Base-by-base conservation (phyloP, 2,113 vertebrate species). In the Neotoma lepida region DNA sequence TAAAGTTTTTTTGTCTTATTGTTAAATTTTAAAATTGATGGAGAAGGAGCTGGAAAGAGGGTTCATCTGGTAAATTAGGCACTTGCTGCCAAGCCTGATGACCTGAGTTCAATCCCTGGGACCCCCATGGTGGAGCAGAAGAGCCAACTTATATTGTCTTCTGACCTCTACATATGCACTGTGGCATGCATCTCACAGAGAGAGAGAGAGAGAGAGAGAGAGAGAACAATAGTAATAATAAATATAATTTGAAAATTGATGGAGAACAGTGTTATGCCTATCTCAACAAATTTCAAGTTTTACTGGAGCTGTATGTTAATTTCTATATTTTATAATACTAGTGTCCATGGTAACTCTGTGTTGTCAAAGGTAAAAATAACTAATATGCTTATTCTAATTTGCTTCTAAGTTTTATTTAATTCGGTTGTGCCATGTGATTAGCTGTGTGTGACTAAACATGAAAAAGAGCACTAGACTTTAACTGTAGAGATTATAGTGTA, bases 381-480 rank as follows among this genome's bases (percentile, higher is more conserved):
- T 96, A 96, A 97, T 96, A 88, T 94, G 76, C 94, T 97, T 96
- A 96, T 84, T 91, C 81, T 91, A 94, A 85, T 97, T 95, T 96
- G 89, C 94, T 95, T 90, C 96, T 98, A 98, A 98, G 93, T 96
- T 86, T 95, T 97, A 44, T 71, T 96, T 98, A 98, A 98, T 94
- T 94, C 35, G 88, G 3, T 4, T 94, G 89, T 96, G 88, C 93
- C 96, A 14, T 94, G 88, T 95, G 89, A 95, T 97, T 98, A 97
- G 97, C 93, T 96, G 58, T n/a, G 28, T 74, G 61, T 97, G 63
- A 94, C 93, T 97, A 95, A 94, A 96, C 76, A 33, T 95, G 78
- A 89, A 76, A 96, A 76, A 66, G n/a, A 87, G 92, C n/a, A 0
- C 68, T 90, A 82, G 3, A 97, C 88, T 93, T 96, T 87, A 77